Evolutionary conservation across 92 coral and sea anemone genomes (phyloP).

Genomic region (Meandrina meandrites): DNA sequence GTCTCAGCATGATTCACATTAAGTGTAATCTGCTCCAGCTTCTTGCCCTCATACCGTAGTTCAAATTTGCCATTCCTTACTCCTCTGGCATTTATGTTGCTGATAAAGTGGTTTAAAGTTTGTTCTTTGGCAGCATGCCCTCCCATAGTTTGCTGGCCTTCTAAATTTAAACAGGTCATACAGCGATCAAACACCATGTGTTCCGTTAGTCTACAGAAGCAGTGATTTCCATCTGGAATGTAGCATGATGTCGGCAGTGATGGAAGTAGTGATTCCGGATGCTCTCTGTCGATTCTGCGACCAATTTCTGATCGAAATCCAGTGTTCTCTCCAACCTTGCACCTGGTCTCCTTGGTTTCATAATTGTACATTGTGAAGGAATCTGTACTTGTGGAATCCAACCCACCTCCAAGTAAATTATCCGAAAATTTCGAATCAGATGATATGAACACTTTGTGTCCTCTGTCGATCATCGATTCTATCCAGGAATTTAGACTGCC

Average conservation of each 20-base stretch:
- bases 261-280: constrained; percentile 46
- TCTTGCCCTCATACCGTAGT: constrained; percentile 44
- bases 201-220: constrained; percentile 54
- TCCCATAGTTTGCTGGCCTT: constrained; percentile 15
- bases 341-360: constrained; percentile 37
- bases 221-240: constrained; percentile 51
- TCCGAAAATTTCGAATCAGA: constrained; percentile 8
- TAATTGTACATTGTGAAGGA: too few species aligned
- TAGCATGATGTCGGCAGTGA: constrained; percentile 37
- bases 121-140: constrained; percentile 32
- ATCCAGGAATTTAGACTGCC: constrained; percentile 39
- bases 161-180: constrained; percentile 32
- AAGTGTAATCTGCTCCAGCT: constrained; percentile 37
- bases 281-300: constrained; percentile 39
- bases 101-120: constrained; percentile 27
- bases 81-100: too few species aligned
- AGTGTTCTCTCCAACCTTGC: constrained; percentile 32
- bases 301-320: constrained; percentile 57
- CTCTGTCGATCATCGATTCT: constrained; percentile 27
- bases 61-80: constrained; percentile 56
- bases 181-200: constrained; percentile 38
- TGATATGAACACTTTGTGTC: neutral
- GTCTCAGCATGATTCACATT: constrained; percentile 45
- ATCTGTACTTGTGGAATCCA: constrained; percentile 36
- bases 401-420: constrained; percentile 14